Evolutionary conservation across 2,888 invertebrate species (phyloP).

Genomic region (Lottia gigantea): DNA sequence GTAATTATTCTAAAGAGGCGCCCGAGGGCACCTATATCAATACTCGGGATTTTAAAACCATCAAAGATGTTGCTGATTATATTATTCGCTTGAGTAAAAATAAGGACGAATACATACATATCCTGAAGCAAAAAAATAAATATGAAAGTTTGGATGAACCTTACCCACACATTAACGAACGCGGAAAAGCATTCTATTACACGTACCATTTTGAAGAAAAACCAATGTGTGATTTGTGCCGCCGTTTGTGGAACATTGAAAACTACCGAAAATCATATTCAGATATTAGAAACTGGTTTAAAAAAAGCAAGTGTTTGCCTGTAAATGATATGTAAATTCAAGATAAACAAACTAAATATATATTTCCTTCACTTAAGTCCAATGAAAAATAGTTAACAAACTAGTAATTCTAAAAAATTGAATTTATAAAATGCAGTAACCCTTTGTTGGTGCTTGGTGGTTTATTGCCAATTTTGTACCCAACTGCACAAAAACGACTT

Average conservation of each 20-base stretch:
- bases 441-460: too few relatives aligned
- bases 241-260: not conserved
- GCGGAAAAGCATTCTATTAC: not conserved
- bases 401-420: too few relatives aligned
- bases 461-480: too few relatives aligned
- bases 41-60: not conserved
- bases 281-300: slow-evolving; percentile 2
- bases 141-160: not conserved
- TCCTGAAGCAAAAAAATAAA: not conserved
- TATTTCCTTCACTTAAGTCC: too few relatives aligned
- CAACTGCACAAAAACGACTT: too few relatives aligned
- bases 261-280: slow-evolving; percentile 10
- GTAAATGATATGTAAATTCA: too few relatives aligned
- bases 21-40: not conserved
- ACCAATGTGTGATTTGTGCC: not conserved
- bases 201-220: not conserved
- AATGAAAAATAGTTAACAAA: too few relatives aligned
- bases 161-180: not conserved
- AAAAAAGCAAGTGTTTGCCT: not conserved
- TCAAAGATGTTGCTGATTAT: not conserved
- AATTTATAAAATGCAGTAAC: too few relatives aligned
- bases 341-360: too few relatives aligned
- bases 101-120: not conserved
- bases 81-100: not conserved
- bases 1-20: not conserved